Conservation (phyloP, 2,888 invertebrate genomes). For the Cephus spinipes region DNA sequence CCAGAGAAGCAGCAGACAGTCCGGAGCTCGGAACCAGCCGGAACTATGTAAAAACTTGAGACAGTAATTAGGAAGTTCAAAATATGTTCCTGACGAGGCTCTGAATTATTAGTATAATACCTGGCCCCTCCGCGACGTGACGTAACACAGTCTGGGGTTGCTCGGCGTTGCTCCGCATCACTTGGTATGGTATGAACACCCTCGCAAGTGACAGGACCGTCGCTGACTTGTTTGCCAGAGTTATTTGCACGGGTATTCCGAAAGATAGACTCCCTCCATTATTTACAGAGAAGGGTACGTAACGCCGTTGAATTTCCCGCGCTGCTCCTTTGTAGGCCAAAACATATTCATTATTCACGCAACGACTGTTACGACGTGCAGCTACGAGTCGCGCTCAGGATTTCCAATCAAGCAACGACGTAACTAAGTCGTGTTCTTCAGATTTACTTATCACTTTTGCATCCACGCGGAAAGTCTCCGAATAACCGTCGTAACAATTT, state of each 20-base stretch:
- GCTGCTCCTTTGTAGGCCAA: background rate
- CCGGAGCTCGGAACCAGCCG: background rate
- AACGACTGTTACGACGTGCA: background rate
- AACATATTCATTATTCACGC: constrained; percentile 4
- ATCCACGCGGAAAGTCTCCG: background rate
- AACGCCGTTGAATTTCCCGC: background rate
- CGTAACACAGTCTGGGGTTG: background rate
- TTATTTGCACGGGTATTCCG: background rate
- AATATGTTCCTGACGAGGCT: constrained; percentile 10
- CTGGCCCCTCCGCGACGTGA: background rate
- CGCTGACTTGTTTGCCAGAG: background rate
- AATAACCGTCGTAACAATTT: background rate
- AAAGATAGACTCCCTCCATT: constrained; percentile 8
- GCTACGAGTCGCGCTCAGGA: background rate
- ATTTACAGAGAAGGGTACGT: background rate
- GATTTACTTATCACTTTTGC: no score
- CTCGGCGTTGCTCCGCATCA: background rate
- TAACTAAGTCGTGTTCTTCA: no score
- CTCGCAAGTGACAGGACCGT: background rate
- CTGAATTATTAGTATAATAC: constrained; percentile 2
- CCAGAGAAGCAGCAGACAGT: background rate
- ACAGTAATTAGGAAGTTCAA: constrained; percentile 22
- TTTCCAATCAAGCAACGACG: background rate
- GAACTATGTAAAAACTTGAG: constrained; percentile 21
- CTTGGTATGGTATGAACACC: background rate